These are phyloP conservation scores for Flexamia atlantica DNA, from an alignment of 2,888 invertebrate genomes.

Conservation along the genomic window DNA sequence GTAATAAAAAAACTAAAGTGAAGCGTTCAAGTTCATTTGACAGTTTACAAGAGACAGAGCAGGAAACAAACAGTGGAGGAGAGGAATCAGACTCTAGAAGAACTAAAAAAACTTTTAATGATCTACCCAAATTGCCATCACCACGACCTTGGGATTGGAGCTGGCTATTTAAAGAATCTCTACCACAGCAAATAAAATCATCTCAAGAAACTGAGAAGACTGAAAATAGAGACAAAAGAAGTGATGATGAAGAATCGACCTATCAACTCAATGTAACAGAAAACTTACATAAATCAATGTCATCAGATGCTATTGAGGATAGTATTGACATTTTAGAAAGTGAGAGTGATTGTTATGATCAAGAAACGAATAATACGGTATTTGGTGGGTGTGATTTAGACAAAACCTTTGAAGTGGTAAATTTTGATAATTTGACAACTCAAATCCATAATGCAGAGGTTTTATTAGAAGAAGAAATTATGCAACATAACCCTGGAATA, in stretches of 20 bases:
- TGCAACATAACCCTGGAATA: slow-evolving; percentile 1
- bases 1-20: not conserved
- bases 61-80: not conserved
- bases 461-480: not conserved
- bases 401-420: not conserved
- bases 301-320: not conserved
- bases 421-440: not conserved
- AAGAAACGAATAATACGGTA: not conserved
- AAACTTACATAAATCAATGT: not conserved
- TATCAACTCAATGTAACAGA: not conserved
- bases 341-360: not conserved
- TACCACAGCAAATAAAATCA: not conserved
- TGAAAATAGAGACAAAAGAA: not conserved
- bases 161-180: not conserved
- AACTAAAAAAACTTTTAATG: not conserved
- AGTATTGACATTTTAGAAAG: not conserved
- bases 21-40: slow-evolving; percentile 7
- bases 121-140: not conserved
- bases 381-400: not conserved
- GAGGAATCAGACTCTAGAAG: not conserved
- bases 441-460: not conserved
- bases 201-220: too few species aligned
- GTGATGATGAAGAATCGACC: not conserved
- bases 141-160: not conserved
- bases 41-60: not conserved